Evolutionary conservation across 2,113 vertebrate species (phyloP).

Genomic region (Oryzias javanicus): DNA sequence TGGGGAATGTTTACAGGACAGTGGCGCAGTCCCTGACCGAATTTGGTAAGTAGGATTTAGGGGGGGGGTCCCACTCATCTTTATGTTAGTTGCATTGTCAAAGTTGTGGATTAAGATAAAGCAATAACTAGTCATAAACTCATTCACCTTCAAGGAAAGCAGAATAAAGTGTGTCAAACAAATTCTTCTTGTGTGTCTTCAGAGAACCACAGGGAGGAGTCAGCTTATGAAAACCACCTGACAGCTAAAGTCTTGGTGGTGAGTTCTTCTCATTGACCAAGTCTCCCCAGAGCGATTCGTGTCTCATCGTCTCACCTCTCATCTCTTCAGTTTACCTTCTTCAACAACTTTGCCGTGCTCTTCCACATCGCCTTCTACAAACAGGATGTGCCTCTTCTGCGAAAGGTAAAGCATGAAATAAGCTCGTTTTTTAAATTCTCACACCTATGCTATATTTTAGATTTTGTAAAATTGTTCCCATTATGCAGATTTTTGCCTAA

Average conservation of each 20-base stretch:
- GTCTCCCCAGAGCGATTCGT: background rate
- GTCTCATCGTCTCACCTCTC: background rate
- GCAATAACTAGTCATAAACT: background rate
- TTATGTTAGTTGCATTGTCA: background rate
- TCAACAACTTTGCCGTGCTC: constrained; percentile 82
- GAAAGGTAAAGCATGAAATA: constrained; percentile 70
- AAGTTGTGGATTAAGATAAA: background rate
- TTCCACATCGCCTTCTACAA: constrained; percentile 83
- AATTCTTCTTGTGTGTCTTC: background rate
- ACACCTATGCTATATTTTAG: too few relatives aligned
- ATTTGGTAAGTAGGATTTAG: constrained; percentile 67
- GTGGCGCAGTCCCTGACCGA: constrained; percentile 75
- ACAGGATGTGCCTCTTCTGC: constrained; percentile 78
- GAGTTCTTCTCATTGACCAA: constrained; percentile 32
- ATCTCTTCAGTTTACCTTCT: constrained; percentile 79
- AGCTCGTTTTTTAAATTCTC: too few relatives aligned
- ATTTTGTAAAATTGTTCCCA: too few relatives aligned
- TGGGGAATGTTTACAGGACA: constrained; percentile 69
- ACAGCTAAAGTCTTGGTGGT: constrained; percentile 82
- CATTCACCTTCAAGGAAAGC: too few relatives aligned
- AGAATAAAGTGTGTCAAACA: too few relatives aligned
- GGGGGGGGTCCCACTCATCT: background rate
- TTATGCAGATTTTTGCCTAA: too few relatives aligned
- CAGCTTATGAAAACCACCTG: constrained; percentile 76
- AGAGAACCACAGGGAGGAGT: constrained; percentile 84